Conservation (phyloP, 2,113 vertebrate species). For the Pica pica region DNA sequence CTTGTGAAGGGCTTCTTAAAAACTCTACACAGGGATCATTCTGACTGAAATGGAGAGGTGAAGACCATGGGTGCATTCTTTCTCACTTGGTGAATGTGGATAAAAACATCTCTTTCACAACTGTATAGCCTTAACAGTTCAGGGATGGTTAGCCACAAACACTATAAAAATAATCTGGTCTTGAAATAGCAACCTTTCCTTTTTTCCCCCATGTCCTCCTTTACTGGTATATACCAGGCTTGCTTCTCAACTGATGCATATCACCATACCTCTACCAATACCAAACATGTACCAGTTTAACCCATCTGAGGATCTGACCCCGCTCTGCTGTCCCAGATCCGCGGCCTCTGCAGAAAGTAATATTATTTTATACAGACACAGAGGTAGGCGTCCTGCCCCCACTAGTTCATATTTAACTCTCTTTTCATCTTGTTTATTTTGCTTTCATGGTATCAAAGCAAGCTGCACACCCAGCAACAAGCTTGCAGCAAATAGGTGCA, state of each 20-base stretch:
- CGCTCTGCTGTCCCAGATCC: background rate
- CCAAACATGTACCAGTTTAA: background rate
- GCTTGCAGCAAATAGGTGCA: background rate
- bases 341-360: background rate
- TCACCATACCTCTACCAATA: background rate
- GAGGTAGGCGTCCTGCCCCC: background rate
- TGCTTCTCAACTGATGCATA: background rate
- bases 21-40: background rate
- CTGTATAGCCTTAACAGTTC: background rate
- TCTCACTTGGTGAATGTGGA: background rate
- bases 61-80: background rate
- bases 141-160: background rate
- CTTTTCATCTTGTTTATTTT: constrained; percentile 18
- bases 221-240: background rate
- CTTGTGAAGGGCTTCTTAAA: background rate
- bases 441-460: background rate
- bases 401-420: constrained; percentile 18
- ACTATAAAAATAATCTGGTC: background rate
- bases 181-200: background rate
- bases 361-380: background rate
- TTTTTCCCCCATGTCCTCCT: background rate
- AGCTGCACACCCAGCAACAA: background rate
- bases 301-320: background rate
- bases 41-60: background rate
- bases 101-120: background rate